These are phyloP conservation scores for Andrena fulva DNA, from an alignment of 2,888 invertebrate species.

Conservation along the genomic window DNA sequence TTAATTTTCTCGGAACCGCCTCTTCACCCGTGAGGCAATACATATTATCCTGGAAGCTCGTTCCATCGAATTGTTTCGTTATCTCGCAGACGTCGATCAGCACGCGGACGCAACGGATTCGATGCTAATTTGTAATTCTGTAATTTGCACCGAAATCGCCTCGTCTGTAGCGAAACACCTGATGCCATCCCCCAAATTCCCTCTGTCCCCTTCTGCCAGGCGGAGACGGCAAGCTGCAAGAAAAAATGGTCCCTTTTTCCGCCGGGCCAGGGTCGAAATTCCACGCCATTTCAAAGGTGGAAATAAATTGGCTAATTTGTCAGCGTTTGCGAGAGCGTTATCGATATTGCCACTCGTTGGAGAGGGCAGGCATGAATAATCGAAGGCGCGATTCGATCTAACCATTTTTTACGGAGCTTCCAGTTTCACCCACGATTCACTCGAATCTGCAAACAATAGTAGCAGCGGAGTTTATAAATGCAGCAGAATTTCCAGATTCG, in stretches of 20 bases:
- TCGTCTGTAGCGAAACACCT: slow-evolving; percentile 65
- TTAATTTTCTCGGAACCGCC: too few species aligned
- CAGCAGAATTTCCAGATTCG: background rate
- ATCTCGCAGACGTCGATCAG: slow-evolving; percentile 33
- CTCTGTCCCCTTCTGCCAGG: slow-evolving; percentile 5
- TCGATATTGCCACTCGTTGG: background rate
- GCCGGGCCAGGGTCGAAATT: slow-evolving; percentile 43
- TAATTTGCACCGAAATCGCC: slow-evolving; percentile 73
- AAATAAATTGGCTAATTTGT: slow-evolving; percentile 64
- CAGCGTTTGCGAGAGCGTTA: slow-evolving; percentile 20
- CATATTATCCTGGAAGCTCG: background rate
- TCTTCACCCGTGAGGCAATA: background rate
- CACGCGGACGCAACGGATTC: slow-evolving; percentile 8
- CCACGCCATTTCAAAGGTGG: slow-evolving; percentile 36
- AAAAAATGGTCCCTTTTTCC: slow-evolving; percentile 31
- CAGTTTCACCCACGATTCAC: background rate
- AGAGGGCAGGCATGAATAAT: background rate
- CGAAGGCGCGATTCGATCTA: background rate
- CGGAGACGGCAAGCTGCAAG: background rate
- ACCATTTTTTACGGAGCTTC: background rate
- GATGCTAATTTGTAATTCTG: slow-evolving; percentile 74
- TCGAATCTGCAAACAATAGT: background rate
- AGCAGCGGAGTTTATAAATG: background rate
- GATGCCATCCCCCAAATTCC: slow-evolving; percentile 65
- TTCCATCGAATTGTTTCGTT: slow-evolving; percentile 26